Percentiles rank a stretch among this genome's conserved stretches.
phyloP scores from a whole-genome alignment of 1,140 invertebrate genomes.

The Bombus affinis region DNA sequence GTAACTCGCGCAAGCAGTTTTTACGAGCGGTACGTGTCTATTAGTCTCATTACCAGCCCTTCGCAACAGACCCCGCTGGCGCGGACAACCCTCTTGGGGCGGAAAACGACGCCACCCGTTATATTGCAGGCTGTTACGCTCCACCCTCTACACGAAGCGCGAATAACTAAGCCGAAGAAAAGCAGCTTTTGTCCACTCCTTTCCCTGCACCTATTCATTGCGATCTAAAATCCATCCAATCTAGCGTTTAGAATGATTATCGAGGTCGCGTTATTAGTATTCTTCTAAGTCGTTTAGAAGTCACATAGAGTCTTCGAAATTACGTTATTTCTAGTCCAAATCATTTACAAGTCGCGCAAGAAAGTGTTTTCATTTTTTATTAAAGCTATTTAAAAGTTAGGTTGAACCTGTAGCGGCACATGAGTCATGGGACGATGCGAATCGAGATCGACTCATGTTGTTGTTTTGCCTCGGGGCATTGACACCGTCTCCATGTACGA shows the following conservation, averaged over 20 bases:
- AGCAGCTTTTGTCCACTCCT: conserved; percentile 38
- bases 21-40: conserved; percentile 80
- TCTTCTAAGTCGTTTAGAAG: too few species aligned
- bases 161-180: conserved; percentile 57
- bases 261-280: background rate
- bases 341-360: background rate
- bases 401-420: too few species aligned
- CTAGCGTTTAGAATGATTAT: background rate
- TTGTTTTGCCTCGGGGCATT: too few species aligned
- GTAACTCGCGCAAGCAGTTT: conserved; percentile 68
- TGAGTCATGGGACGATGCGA: too few species aligned
- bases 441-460: too few species aligned
- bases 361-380: too few species aligned
- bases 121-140: conserved; percentile 64
- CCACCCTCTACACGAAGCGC: conserved; percentile 59
- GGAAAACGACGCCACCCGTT: conserved; percentile 71
- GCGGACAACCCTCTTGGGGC: conserved; percentile 56
- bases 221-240: background rate
- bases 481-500: too few species aligned
- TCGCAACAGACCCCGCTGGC: conserved; percentile 1
- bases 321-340: background rate
- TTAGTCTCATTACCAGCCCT: conserved; percentile 75
- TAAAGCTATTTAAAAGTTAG: too few species aligned
- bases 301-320: background rate
- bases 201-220: background rate